A percentile compares a stretch with the other conserved stretches of the same genome.
Conservation (phyloP, 1,140 invertebrate species). For the Dryas iulia region DNA sequence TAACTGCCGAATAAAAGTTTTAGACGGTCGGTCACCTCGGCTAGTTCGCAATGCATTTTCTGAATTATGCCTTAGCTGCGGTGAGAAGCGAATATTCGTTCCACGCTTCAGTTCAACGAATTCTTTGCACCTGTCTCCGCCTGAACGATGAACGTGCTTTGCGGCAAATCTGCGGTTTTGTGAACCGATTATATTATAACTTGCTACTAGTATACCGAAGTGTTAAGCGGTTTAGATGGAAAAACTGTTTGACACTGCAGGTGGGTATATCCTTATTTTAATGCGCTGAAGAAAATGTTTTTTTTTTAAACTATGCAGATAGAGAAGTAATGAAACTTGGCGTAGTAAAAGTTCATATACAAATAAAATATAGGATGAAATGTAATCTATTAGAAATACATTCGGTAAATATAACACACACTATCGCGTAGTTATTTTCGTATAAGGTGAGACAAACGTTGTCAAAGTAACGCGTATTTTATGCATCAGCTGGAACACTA, state of each 20-base stretch:
- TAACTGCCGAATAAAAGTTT: conserved; percentile 25
- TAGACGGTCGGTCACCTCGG: conserved; percentile 32
- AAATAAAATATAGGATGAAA: too few relatives aligned
- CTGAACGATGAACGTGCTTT: conserved; percentile 21
- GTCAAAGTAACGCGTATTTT: too few relatives aligned
- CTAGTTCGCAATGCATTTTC: conserved; percentile 53
- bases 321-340: too few relatives aligned
- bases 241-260: neutral
- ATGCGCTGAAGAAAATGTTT: too few relatives aligned
- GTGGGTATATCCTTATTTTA: too few relatives aligned
- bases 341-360: too few relatives aligned
- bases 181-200: neutral
- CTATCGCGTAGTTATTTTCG: too few relatives aligned
- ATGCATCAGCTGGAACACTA: too few relatives aligned
- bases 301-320: too few relatives aligned
- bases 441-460: too few relatives aligned
- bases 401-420: too few relatives aligned
- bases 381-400: too few relatives aligned
- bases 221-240: neutral
- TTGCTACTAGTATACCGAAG: neutral
- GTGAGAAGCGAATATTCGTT: conserved; percentile 47
- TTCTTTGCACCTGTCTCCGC: conserved; percentile 46
- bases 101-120: conserved; percentile 39
- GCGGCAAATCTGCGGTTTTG: conserved; percentile 24
- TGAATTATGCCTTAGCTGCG: conserved; percentile 58